A percentile compares a stretch with the other conserved stretches of the same genome.
These are phyloP conservation scores for Empidonax alnorum DNA, from an alignment of 2,113 vertebrate genomes.

Conservation along the genomic window DNA sequence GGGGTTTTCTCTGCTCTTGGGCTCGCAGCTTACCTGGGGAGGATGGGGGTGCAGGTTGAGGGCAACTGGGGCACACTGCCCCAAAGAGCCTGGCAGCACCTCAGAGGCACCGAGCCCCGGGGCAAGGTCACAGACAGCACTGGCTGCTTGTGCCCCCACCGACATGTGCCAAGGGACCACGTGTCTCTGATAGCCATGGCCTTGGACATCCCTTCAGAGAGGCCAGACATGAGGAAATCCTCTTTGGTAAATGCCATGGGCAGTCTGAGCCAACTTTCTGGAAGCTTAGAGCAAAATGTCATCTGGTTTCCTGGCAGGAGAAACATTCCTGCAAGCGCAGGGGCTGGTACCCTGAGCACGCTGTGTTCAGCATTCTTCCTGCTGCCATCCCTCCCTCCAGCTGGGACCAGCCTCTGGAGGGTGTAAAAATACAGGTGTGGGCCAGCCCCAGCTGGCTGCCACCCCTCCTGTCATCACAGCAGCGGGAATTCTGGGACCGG, in stretches of 20 bases:
- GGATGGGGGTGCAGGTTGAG: not conserved
- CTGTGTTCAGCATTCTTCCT: not conserved
- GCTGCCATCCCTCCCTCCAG: not conserved
- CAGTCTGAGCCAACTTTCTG: not conserved
- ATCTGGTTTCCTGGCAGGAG: not conserved
- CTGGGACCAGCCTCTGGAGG: not conserved
- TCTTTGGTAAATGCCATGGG: not conserved
- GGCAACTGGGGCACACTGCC: not conserved
- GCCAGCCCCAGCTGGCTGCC: not conserved
- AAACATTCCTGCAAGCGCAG: rapidly evolving
- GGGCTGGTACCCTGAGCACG: not conserved
- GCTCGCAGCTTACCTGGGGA: rapidly evolving
- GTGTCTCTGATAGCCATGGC: not conserved
- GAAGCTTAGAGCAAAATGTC: not conserved
- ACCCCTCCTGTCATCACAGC: not conserved
- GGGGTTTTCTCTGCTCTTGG: not conserved
- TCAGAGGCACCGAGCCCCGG: rapidly evolving
- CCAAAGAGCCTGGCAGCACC: not conserved
- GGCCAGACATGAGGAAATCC: not conserved
- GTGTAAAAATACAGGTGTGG: rapidly evolving
- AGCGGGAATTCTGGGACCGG: not conserved
- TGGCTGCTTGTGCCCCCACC: not conserved
- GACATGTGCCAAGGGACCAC: not conserved
- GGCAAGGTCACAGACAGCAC: not conserved
- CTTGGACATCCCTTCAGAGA: not conserved